Percentiles rank a stretch among this genome's conserved stretches.
phyloP scores from a whole-genome alignment of 2,113 vertebrate species.

The Nematolebias whitei region DNA sequence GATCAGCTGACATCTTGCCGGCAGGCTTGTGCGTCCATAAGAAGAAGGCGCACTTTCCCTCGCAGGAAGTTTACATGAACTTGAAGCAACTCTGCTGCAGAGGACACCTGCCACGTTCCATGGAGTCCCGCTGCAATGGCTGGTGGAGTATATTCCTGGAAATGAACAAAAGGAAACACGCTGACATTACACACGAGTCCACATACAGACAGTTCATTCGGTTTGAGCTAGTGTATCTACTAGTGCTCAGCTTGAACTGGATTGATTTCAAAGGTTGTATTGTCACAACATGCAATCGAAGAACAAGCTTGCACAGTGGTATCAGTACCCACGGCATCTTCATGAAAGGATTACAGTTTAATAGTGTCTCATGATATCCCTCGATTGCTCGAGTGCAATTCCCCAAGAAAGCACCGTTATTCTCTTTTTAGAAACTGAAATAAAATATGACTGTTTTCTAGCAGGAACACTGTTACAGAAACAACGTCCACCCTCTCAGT shows the following conservation, averaged over 20 bases:
- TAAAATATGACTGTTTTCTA: too few relatives aligned
- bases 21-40: conserved; percentile 74
- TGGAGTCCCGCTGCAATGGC: conserved; percentile 32
- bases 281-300: background rate
- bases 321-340: conserved; percentile 1
- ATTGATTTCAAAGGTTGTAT: conserved; percentile 22
- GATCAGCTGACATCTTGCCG: conserved; percentile 77
- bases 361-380: conserved; percentile 27
- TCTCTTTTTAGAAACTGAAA: background rate
- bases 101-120: conserved; percentile 74
- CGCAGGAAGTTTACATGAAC: conserved; percentile 81
- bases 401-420: conserved; percentile 3
- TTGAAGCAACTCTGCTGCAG: conserved; percentile 74
- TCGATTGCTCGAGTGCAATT: conserved; percentile 6
- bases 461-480: too few relatives aligned
- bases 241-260: background rate
- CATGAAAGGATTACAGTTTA: background rate
- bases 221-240: conserved; percentile 1
- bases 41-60: conserved; percentile 79
- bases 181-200: background rate
- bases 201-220: conserved; percentile 14
- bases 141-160: conserved; percentile 74
- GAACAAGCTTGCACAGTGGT: background rate
- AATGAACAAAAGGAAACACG: conserved; percentile 7
- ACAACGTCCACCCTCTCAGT: too few relatives aligned